phyloP scores from a whole-genome alignment of 2,888 invertebrate species.

The Limulus polyphemus region DNA sequence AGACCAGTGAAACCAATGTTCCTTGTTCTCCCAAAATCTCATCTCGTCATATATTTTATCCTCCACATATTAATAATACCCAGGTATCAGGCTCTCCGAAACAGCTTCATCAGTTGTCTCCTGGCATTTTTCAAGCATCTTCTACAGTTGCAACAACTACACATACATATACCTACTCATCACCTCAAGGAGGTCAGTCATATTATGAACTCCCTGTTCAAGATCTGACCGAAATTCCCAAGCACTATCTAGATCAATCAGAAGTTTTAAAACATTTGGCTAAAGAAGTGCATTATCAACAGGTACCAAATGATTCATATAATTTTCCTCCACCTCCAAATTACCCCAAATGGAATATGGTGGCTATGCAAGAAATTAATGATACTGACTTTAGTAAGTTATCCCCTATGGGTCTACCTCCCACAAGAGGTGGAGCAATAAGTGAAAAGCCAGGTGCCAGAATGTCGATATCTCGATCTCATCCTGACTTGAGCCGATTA shows the following conservation, averaged over 20 bases:
- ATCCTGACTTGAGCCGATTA: constrained; percentile 63
- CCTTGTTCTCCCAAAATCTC: too few species aligned
- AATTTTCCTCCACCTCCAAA: constrained; percentile 30
- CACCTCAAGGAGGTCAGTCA: too few species aligned
- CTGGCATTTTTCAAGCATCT: too few species aligned
- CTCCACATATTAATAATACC: too few species aligned
- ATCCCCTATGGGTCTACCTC: not conserved
- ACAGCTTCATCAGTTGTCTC: too few species aligned
- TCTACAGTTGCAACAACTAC: too few species aligned
- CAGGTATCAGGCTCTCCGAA: too few species aligned
- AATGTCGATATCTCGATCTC: constrained; percentile 53
- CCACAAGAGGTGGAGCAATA: not conserved
- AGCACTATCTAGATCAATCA: constrained; percentile 67
- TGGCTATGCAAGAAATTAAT: constrained; percentile 10
- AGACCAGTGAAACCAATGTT: too few species aligned
- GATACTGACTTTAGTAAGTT: constrained; percentile 8
- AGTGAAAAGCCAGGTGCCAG: constrained; percentile 1
- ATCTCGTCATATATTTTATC: too few species aligned
- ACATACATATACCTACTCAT: too few species aligned
- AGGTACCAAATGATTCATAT: constrained; percentile 1
- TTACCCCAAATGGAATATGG: constrained; percentile 29
- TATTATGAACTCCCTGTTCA: constrained; percentile 42
- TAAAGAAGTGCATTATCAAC: constrained; percentile 50
- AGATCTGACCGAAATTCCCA: constrained; percentile 71
- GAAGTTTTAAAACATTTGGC: constrained; percentile 72